Conservation (phyloP, 1,140 invertebrate genomes). For the Zaprionus inermis region DNA sequence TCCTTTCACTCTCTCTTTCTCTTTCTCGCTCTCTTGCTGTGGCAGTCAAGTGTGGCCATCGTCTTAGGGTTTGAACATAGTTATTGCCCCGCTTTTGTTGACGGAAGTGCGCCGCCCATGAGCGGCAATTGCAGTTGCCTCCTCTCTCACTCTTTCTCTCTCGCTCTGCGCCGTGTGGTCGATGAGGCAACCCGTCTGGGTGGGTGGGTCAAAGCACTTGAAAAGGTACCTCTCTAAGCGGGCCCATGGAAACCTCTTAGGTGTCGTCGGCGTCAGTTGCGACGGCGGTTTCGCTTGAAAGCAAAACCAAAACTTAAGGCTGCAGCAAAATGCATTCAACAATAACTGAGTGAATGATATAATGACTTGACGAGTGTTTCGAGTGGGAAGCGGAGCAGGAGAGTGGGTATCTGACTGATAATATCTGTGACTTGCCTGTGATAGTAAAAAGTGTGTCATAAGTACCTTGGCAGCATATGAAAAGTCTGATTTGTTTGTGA, state of each 20-base stretch:
- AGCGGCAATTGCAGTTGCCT: constrained; percentile 36
- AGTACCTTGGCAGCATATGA: not conserved
- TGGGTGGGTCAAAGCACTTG: constrained; percentile 58
- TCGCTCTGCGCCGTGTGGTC: constrained; percentile 3
- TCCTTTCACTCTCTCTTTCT: not conserved
- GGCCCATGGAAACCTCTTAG: constrained; percentile 51
- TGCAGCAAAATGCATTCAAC: constrained; percentile 33
- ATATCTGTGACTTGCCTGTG: not conserved
- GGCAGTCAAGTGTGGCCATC: constrained; percentile 47
- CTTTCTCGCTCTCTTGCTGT: constrained; percentile 1
- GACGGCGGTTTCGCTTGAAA: constrained; percentile 47
- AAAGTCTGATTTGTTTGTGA: not conserved
- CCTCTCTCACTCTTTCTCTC: not conserved
- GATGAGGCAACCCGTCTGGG: constrained; percentile 18
- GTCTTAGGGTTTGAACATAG: constrained; percentile 36
- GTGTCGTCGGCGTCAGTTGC: constrained; percentile 26
- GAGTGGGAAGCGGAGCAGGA: not conserved
- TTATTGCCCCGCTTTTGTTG: constrained; percentile 54
- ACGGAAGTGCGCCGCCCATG: constrained; percentile 47
- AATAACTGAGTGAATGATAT: constrained; percentile 19
- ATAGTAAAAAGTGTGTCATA: not conserved
- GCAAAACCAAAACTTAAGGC: constrained; percentile 40
- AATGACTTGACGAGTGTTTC: constrained; percentile 27
- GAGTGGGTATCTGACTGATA: not conserved
- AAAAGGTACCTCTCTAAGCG: constrained; percentile 33